phyloP scores from a whole-genome alignment of 2,888 invertebrate genomes.

The Silvanus unidentatus region DNA sequence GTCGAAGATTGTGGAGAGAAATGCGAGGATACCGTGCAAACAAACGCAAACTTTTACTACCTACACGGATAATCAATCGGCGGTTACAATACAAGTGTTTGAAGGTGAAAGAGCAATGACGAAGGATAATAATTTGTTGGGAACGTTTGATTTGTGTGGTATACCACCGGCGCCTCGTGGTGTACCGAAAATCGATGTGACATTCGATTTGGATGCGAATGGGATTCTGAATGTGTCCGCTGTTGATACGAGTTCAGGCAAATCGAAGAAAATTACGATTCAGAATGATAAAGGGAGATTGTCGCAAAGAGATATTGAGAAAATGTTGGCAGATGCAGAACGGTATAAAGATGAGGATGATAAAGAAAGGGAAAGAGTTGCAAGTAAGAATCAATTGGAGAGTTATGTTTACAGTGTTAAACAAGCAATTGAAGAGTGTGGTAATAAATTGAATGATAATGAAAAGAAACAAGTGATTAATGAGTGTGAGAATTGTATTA shows the following conservation, averaged over 20 bases:
- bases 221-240: slow-evolving; percentile 59
- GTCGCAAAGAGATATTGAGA: slow-evolving; percentile 75
- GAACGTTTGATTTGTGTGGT: slow-evolving; percentile 48
- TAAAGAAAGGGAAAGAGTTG: slow-evolving; percentile 61
- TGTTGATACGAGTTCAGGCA: slow-evolving; percentile 53
- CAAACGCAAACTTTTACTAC: slow-evolving; percentile 72
- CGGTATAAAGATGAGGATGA: slow-evolving; percentile 65
- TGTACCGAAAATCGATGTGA: slow-evolving; percentile 51
- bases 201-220: slow-evolving; percentile 72
- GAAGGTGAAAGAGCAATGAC: slow-evolving; percentile 56
- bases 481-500: slow-evolving; percentile 57
- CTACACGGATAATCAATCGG: slow-evolving; percentile 74
- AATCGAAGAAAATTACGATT: slow-evolving; percentile 71
- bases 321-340: slow-evolving; percentile 72
- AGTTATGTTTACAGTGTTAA: slow-evolving; percentile 64
- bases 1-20: slow-evolving; percentile 67
- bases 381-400: slow-evolving; percentile 67
- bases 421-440: slow-evolving; percentile 62
- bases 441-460: slow-evolving; percentile 55
- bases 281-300: slow-evolving; percentile 79
- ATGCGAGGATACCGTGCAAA: slow-evolving; percentile 65
- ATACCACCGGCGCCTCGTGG: slow-evolving; percentile 53
- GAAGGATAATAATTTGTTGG: slow-evolving; percentile 50
- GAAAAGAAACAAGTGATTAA: slow-evolving; percentile 43
- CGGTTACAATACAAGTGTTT: slow-evolving; percentile 66